Base-by-base conservation (phyloP, 1,140 invertebrate genomes). In the Stratiolaelaps scimitus region DNA sequence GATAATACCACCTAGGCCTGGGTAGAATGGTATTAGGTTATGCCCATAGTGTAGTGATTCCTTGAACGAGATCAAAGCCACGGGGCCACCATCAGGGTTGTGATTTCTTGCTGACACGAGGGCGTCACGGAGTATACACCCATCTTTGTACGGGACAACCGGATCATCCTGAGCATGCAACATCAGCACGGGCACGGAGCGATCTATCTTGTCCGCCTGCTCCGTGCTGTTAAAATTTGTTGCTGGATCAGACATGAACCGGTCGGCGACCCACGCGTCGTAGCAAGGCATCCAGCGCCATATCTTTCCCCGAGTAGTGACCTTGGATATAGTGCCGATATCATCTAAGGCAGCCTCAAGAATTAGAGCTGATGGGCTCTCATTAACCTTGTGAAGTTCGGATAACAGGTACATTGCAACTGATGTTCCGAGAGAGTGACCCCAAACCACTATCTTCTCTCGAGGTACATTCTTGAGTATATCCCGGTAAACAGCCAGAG, bases 401-500 rank as follows among this genome's bases (percentile, higher is more conserved):
- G 5, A 7, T 4, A 28, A 19, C 15, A 48, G 15, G 28, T 48
- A 48, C 47, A 48, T 48, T 19, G 47, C 28, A 19, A 48, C 47
- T 7, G 47, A 48, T 5, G 47, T 48, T 48, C 47, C 47, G 15
- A 48, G 47, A 28, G 47, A 48, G 15, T 48, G 47, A 48, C 47
- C 47, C 66, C 66, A 68, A 19, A 68, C 2, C 17, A 65, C 10
- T 0, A 68, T 68, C 7, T 30, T 20, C 10, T 66, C 40, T 13
- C 20, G 28, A 2, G 23, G 17, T 1, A 66, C 65, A 17, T 45
- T 46, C 6, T 68, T 23, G 23, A 28, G 65, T 5, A 68, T 15
- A 34, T 65, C 47, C 15, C 26, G 5, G 29, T 68, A 68, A 2
- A 66, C 67, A n/a, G 66, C 43, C n/a, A 19, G n/a, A 17, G 40